Percentiles rank a stretch among this genome's conserved stretches.
Evolutionary conservation across 2,113 vertebrate species (phyloP).

Genomic region (Osmerus mordax): DNA sequence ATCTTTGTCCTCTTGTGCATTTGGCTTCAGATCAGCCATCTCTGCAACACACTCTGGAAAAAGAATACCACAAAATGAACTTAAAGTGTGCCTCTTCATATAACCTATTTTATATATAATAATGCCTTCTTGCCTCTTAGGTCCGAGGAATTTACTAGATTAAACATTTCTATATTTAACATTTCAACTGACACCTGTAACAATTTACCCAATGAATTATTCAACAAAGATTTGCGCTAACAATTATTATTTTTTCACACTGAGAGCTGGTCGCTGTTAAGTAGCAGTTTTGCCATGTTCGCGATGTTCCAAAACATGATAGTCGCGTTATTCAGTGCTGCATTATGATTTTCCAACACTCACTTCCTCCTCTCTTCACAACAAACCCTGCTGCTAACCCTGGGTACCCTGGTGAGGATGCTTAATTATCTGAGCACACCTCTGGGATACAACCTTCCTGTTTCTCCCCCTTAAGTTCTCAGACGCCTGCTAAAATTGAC

Average conservation of each 20-base stretch:
- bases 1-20: conserved; percentile 82
- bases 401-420: conserved; percentile 69
- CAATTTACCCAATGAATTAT: neutral
- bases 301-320: conserved; percentile 48
- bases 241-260: conserved; percentile 28
- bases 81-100: neutral
- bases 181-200: neutral
- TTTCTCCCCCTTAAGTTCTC: conserved; percentile 72
- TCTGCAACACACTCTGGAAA: conserved; percentile 51
- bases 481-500: conserved; percentile 75
- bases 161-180: conserved; percentile 2
- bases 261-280: conserved; percentile 28
- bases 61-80: conserved; percentile 46
- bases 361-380: conserved; percentile 70
- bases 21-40: conserved; percentile 82
- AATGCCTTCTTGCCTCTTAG: neutral
- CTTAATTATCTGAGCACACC: conserved; percentile 78
- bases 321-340: conserved; percentile 26
- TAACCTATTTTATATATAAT: conserved; percentile 4
- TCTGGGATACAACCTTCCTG: conserved; percentile 65
- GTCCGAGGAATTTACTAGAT: neutral
- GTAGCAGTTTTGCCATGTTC: conserved; percentile 34
- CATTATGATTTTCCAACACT: conserved; percentile 72
- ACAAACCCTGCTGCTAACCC: conserved; percentile 76
- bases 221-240: neutral